Evolutionary conservation across 30 jellyfish, hydroid and myxozoan genomes (phyloP).

Genomic region (Hydractinia symbiolongicarpus): DNA sequence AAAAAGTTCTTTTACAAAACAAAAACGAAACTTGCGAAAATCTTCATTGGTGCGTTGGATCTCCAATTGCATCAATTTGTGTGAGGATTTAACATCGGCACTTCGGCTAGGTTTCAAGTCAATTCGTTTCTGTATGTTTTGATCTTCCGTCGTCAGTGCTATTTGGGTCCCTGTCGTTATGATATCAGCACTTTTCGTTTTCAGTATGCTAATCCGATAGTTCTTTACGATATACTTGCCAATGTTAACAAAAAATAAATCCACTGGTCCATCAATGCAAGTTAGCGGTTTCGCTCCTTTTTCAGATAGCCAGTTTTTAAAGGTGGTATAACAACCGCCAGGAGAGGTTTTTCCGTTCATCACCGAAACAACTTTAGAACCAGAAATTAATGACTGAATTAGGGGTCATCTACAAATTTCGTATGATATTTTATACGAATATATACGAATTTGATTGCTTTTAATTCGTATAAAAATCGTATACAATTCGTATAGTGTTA

Average conservation of each 20-base stretch:
- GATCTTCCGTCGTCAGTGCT: not conserved
- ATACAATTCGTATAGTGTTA: too few species aligned
- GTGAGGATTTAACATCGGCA: too few species aligned
- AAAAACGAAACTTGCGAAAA: too few species aligned
- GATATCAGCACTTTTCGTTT: not conserved
- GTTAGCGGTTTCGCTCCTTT: not conserved
- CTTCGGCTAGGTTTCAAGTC: too few species aligned
- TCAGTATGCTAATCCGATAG: not conserved
- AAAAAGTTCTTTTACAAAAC: too few species aligned
- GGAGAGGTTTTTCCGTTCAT: slow-evolving; percentile 20
- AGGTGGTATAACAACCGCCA: slow-evolving; percentile 16
- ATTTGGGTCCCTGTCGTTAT: slow-evolving; percentile 1
- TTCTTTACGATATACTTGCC: slow-evolving; percentile 15
- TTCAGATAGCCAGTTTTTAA: not conserved
- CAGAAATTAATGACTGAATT: slow-evolving; percentile 15
- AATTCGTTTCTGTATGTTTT: too few species aligned
- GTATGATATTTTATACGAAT: too few species aligned
- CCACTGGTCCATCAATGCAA: not conserved
- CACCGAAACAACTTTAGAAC: slow-evolving; percentile 13
- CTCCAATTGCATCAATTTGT: too few species aligned
- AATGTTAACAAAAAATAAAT: slow-evolving; percentile 4
- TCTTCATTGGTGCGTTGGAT: too few species aligned
- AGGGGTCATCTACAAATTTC: too few species aligned
- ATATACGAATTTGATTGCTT: too few species aligned
- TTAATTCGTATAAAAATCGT: too few species aligned